Conservation (phyloP, 2,888 invertebrate genomes). For the Diachrysia chrysitis region DNA sequence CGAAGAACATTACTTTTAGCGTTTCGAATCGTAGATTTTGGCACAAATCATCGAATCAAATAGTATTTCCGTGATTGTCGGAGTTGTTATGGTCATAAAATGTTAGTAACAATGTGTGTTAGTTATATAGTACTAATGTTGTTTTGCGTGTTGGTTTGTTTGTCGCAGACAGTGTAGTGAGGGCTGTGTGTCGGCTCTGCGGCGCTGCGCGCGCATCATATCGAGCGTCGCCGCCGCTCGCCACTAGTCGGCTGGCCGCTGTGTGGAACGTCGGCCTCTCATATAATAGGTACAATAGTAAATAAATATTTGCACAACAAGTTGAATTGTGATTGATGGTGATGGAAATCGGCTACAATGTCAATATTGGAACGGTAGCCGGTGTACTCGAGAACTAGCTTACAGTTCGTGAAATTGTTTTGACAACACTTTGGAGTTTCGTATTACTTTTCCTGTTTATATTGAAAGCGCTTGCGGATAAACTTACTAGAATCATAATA, state of each 20-base stretch:
- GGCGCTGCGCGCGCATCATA: slow-evolving; percentile 81
- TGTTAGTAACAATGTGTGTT: slow-evolving; percentile 52
- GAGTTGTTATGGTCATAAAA: slow-evolving; percentile 55
- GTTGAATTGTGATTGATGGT: slow-evolving; percentile 17
- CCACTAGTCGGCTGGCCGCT: slow-evolving; percentile 48
- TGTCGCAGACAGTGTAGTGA: slow-evolving; percentile 32
- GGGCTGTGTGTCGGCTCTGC: slow-evolving; percentile 51
- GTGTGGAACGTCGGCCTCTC: slow-evolving; percentile 42
- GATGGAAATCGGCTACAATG: neutral
- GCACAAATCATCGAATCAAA: slow-evolving; percentile 53
- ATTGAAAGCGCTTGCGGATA: neutral
- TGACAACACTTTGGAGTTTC: neutral
- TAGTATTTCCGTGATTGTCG: slow-evolving; percentile 53
- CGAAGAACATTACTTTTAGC: slow-evolving; percentile 46
- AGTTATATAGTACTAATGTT: slow-evolving; percentile 19
- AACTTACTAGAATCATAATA: neutral
- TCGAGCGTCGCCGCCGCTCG: slow-evolving; percentile 69
- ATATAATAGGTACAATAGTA: slow-evolving; percentile 25
- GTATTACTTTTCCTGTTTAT: neutral
- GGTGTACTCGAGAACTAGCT: neutral
- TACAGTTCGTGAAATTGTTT: neutral
- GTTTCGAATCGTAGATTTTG: slow-evolving; percentile 55
- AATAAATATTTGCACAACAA: slow-evolving; percentile 38
- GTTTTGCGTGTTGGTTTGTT: slow-evolving; percentile 36
- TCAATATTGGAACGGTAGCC: neutral